phyloP scores from a whole-genome alignment of 2,113 vertebrate species.

The Tragelaphus imberbis region DNA sequence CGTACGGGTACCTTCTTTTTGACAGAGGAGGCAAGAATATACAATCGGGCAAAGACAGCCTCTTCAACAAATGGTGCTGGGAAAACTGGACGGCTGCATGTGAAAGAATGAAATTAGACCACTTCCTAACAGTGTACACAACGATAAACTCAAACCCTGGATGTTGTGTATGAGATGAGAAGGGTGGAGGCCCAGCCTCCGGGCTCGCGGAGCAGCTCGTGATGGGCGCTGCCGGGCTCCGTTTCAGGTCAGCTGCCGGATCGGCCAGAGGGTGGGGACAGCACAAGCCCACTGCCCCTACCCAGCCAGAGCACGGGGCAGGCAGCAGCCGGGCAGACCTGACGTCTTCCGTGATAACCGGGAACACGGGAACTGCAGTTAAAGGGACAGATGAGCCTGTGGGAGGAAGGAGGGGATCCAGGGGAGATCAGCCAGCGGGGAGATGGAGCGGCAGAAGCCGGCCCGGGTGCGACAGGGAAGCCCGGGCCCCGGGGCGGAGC shows the following conservation, averaged over 20 bases:
- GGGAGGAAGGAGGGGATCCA: background rate
- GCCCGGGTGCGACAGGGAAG: fast-evolving
- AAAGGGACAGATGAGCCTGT: background rate
- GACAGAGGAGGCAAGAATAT: background rate
- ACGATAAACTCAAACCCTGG: fast-evolving
- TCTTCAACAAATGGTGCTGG: background rate
- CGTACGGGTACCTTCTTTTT: background rate
- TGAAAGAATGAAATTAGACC: fast-evolving
- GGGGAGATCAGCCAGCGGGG: background rate
- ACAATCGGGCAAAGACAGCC: background rate
- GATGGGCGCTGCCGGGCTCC: background rate
- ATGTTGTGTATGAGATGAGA: fast-evolving
- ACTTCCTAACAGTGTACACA: background rate
- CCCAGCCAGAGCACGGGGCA: background rate
- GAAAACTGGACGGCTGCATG: background rate
- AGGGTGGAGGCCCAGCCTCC: fast-evolving
- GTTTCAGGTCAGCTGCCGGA: fast-evolving
- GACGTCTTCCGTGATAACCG: fast-evolving
- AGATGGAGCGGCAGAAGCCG: fast-evolving
- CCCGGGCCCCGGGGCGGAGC: background rate
- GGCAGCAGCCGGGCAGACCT: background rate
- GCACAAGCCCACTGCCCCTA: background rate
- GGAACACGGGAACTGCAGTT: background rate
- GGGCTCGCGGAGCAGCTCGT: fast-evolving
- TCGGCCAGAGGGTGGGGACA: background rate